Conservation (phyloP, 2,113 vertebrate species). For the chimpanzee (Pan troglodytes) region NHGRI_mPanTro3-v2.1_pri NC_072412.2:96483501-96484000, state of each 20-base stretch:
- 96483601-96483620: not conserved
- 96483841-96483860: not conserved
- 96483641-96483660: not conserved
- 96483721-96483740: not conserved
- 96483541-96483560: not conserved
- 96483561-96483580: not conserved
- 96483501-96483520: not conserved
- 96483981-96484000: not conserved
- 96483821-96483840: not conserved
- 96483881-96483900: not conserved
- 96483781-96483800: not conserved
- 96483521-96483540: not conserved
- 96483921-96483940: not conserved
- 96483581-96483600: not conserved
- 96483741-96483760: not conserved
- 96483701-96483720: not conserved
- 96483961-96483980: not conserved
- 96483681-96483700: not conserved
- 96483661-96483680: not conserved
- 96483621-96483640: not conserved
- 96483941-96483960: not conserved
- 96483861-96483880: not conserved
- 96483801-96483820: not conserved
- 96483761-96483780: not conserved
- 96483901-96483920: not conserved